Evolutionary conservation across 2,797 vertebrate genomes (phyloP), one percentile per base, ranked within the genome.

Genomic region (Jordanella pulchra): DNA sequence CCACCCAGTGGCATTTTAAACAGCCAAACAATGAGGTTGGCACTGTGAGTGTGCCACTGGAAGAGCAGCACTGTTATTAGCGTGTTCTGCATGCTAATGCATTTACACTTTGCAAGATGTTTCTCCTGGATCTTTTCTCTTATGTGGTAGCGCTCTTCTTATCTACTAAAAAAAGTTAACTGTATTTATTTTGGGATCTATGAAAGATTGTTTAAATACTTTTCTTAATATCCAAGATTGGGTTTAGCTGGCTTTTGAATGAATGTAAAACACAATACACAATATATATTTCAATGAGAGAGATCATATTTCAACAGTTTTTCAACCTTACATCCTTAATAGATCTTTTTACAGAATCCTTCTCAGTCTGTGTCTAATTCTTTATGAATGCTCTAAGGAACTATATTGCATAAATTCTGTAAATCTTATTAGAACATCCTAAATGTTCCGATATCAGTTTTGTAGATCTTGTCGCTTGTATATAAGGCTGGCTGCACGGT

Each of bases 401-500:
- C 73, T 72, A 78, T 72, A 60, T 76, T 86, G 86, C 89, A 86
- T 85, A 79, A 64, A 63, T 50, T 74, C 42, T 87, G 75, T 81
- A 48, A 81, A 53, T 81, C 67, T 39, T 84, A 54, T 84, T 67
- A 72, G 58, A 85, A 78, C 85, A 83, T 75, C 83, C 87, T 82
- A 78, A 87, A 81, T 87, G 79, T 81, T 87, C 84, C 88, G 79
- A 68, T 68, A 68, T 56, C 78, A 89, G 82, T 87, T 78, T 78
- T 85, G 80, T 74, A 67, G 84, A 81, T 80, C 73, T 87, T 84
- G 82, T 87, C 78, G 90, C 78, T 88, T 91, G 82, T 92, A 89
- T 83, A 87, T 86, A n/a, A n/a, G n/a, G 88, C 92, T 89, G 92
- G 91, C 92, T 93, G 93, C 91, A 85, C 70, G 83, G 92, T 92